phyloP scores from a whole-genome alignment of 1,140 invertebrate genomes.

The Drosophila kepulauana region DNA sequence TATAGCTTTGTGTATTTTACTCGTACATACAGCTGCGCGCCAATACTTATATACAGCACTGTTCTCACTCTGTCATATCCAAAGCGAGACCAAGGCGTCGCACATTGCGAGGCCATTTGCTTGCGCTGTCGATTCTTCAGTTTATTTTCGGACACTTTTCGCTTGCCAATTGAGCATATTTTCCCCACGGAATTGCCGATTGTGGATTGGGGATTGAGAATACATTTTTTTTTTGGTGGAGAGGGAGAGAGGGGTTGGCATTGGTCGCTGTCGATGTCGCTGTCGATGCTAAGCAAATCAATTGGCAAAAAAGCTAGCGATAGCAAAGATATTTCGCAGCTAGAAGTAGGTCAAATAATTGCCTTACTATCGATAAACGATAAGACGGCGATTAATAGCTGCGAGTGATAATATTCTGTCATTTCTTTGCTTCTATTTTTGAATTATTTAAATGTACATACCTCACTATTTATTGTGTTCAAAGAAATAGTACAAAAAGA shows the following conservation, averaged over 20 bases:
- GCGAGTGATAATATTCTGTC: too few species aligned
- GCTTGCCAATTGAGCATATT: constrained; percentile 23
- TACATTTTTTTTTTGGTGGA: background rate
- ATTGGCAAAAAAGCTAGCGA: background rate
- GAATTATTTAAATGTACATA: too few species aligned
- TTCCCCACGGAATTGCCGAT: background rate
- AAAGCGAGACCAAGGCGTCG: background rate
- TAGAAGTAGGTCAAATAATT: too few species aligned
- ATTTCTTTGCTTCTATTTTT: too few species aligned
- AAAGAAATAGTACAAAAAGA: too few species aligned
- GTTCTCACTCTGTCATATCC: constrained; percentile 2
- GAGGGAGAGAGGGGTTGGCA: background rate
- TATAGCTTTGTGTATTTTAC: background rate
- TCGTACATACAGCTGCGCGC: background rate
- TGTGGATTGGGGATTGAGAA: background rate
- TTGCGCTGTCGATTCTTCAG: constrained; percentile 4
- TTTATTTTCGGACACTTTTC: constrained; percentile 37
- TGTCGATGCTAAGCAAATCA: constrained; percentile 4
- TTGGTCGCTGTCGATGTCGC: background rate
- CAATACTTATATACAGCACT: constrained; percentile 15
- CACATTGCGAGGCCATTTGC: background rate
- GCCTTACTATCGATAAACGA: too few species aligned
- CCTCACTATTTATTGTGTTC: too few species aligned
- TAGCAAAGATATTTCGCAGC: background rate
- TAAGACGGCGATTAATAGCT: too few species aligned